Evolutionary conservation across 2,797 vertebrate genomes (phyloP), one percentile per base, ranked within the genome.

Genomic region (Euphonia xanthogaster): DNA sequence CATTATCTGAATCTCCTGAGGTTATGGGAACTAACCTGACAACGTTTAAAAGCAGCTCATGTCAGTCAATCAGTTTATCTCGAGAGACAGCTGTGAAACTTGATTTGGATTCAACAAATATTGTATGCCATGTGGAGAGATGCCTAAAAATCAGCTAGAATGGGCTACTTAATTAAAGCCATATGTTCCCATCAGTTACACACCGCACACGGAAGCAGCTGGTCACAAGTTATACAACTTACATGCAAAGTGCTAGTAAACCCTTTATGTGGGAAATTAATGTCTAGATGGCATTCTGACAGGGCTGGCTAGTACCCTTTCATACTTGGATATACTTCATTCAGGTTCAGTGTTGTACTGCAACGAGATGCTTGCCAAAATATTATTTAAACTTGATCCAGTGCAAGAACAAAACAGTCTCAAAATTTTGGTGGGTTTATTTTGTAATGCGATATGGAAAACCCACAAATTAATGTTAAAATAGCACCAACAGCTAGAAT

Each of bases 141-240:
- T 96, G 97, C 97, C 97, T 95, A 96, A 97, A 97, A 97, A 97
- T 96, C 94, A 97, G 96, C 96, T 94, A 97, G 97, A 97, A 97
- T 95, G 95, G 97, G 95, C 96, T 97, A 97, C 97, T 97, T 97
- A 97, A 97, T 97, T 97, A 97, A 97, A 97, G 96, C 97, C 97
- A 97, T 97, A 97, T 97, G 97, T 89, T 97, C 96, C 92, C 88
- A 95, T 93, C 94, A 96, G 96, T 97, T 96, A 97, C 62, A 10
- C 91, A 92, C 88, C 0, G 35, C 80, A 90, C 95, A 97, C 27
- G 86, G 95, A 97, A 97, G 96, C 94, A 97, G 96, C 94, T 97
- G 96, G 95, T 96, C 96, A 95, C 72, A 95, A 96, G 96, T 96
- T 96, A 96, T 35, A 95, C 93, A 95, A 97, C 94, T 93, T 94